These are phyloP conservation scores for Epistrophe eligans DNA, from an alignment of 2,888 invertebrate genomes.

Conservation along the genomic window DNA sequence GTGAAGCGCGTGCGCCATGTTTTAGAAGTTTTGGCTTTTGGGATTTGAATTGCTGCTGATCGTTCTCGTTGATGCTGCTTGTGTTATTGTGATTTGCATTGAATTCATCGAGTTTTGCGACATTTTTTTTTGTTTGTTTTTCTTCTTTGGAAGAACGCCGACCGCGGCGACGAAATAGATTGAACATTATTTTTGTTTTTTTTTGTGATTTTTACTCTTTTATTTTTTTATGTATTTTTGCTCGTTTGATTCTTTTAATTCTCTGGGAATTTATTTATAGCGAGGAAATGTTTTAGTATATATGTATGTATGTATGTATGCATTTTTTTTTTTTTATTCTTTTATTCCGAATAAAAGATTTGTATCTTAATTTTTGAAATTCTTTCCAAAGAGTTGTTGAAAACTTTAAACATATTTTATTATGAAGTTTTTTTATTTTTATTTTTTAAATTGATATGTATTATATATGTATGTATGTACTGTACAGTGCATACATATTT, in stretches of 20 bases:
- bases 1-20: constrained; percentile 59
- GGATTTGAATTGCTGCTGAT: constrained; percentile 32
- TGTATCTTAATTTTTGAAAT: constrained; percentile 48
- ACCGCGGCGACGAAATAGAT: constrained; percentile 66
- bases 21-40: constrained; percentile 20
- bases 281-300: constrained; percentile 42
- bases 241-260: constrained; percentile 41
- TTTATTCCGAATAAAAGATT: constrained; percentile 41
- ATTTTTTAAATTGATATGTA: not conserved
- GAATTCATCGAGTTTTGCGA: constrained; percentile 59
- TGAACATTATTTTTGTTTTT: constrained; percentile 58
- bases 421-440: constrained; percentile 22
- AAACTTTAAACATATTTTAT: constrained; percentile 29
- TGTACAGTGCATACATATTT: not conserved
- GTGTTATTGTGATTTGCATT: constrained; percentile 38
- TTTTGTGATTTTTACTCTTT: constrained; percentile 1
- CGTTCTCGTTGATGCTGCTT: constrained; percentile 3
- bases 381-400: constrained; percentile 45
- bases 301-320: too few species aligned
- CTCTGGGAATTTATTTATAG: constrained; percentile 69
- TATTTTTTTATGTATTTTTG: constrained; percentile 26
- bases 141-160: constrained; percentile 59
- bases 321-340: not conserved
- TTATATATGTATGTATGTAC: too few species aligned
- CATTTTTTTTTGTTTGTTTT: constrained; percentile 54